phyloP scores from a whole-genome alignment of 2,113 vertebrate species.

The Elachura formosa region DNA sequence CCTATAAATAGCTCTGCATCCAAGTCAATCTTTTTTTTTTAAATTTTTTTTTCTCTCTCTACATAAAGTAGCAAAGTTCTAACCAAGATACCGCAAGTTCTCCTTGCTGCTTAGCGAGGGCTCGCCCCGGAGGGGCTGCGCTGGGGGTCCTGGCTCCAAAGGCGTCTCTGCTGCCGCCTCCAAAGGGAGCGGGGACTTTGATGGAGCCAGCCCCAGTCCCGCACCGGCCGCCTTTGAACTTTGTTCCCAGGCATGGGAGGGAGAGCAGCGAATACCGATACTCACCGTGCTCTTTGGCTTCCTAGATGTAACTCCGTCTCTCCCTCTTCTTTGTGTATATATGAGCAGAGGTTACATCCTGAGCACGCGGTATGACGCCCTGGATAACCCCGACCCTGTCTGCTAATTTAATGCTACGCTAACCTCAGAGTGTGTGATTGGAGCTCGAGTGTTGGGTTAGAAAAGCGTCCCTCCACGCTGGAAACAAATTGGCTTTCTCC shows the following conservation, averaged over 20 bases:
- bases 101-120: not conserved
- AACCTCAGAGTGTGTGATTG: not conserved
- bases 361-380: slow-evolving; percentile 5
- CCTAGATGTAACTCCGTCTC: slow-evolving; percentile 16
- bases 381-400: slow-evolving; percentile 11
- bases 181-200: not conserved
- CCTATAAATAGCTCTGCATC: slow-evolving; percentile 52
- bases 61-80: slow-evolving; percentile 7
- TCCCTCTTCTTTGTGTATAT: slow-evolving; percentile 29
- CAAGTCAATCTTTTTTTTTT: not conserved
- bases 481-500: not conserved
- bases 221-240: slow-evolving; percentile 22
- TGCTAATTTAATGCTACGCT: slow-evolving; percentile 28
- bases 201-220: not conserved
- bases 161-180: not conserved
- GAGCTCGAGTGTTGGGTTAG: not conserved
- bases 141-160: not conserved
- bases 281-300: slow-evolving; percentile 46
- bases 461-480: not conserved
- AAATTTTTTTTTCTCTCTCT: not conserved
- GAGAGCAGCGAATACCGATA: slow-evolving; percentile 10
- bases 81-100: not conserved
- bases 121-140: not conserved
- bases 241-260: not conserved
- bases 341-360: slow-evolving; percentile 10